Base-by-base conservation (phyloP, 2,797 vertebrate species). In the Lacerta agilis region DNA sequence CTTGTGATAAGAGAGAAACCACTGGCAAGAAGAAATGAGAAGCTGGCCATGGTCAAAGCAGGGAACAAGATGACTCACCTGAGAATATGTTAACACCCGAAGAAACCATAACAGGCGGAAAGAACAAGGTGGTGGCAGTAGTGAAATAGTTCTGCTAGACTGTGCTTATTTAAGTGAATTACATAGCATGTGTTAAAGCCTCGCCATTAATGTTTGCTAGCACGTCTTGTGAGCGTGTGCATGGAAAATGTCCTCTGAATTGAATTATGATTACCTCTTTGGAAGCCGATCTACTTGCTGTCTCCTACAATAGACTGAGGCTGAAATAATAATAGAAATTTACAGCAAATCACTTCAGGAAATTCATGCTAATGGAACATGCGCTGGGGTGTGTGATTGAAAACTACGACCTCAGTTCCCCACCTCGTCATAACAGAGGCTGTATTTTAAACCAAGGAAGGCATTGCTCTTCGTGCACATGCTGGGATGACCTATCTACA, bases 321-420 rank as follows among this genome's bases (percentile, higher is more conserved):
- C 25, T 79, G 72, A 79, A 85, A 67, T 79, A 72, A 79, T 88
- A 78, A 71, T 38, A 78, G 77, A 83, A 49, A 78, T 83, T 67
- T 71, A n/a, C 81, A 88, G 49, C 58, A 58, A 88, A 71, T 78
- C 64, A 77, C 25, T 83, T 77, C 66, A 77, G 43, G 33, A 69
- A 69, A 77, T 76, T 69, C 73, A 87, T 33, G 67, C 86, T 87
- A 83, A 83, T 83, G 33, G 75, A 69, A 88, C 36, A 83, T 38
- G 5, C 17, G 18, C 73, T 75, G 45, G 41, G 20, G 83, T n/a
- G 27, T 77, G 64, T 67, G 33, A 83, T 23, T 83, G 64, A 83
- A 83, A 83, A 78, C 73, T 88, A 38, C 83, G 49, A 78, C 64
- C 75, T 88, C 73, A 41, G 33, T 38, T 71, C 83, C 43, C 43